Base-by-base conservation (phyloP, 1,140 invertebrate species). In the Heliconius hewitsoni region DNA sequence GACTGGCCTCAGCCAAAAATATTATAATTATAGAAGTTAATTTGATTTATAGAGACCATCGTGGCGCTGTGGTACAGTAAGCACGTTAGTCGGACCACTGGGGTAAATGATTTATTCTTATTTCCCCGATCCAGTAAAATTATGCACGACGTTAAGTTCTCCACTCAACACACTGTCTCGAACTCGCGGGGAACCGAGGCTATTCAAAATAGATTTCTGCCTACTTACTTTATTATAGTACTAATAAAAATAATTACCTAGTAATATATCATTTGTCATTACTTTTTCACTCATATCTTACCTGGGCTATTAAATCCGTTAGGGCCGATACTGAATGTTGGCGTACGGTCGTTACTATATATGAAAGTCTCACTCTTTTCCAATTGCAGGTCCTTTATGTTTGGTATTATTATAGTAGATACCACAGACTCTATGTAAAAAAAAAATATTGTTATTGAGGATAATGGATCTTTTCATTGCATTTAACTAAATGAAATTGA, bases 321-420 rank as follows among this genome's bases (percentile, higher is more conserved):
- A 2, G 77, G 75, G 57, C 83, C 81, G 23, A 82, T 66, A 11
- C 13, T 75, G 50, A 76, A 81, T 6, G n/a, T 27, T 34, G 79
- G 79, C 19, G 30, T 80, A 66, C 23, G 60, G 11, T 66, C 79
- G 13, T 81, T 71, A 9, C 76, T 46, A 39, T 81, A 85, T 2
- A 79, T 34, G 34, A 70, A 78, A 9, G 72, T 74, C 60, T 87
- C 83, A n/a, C 76, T 79, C 57, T 79, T 79, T 0, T 77, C 72
- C 8, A 87, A 52, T 60, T 81, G 77, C 11, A 87, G 60, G 13
- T 85, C 39, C 2, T 81, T 81, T 16, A 82, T 76, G 4, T 83
- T 70, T 0, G 86, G 86, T 71, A 87, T 84, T 6, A 83, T 52
- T 19, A 79, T 84, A 2, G 86, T 87, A 18, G 81, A 70, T 50